phyloP scores from a whole-genome alignment of 2,113 vertebrate genomes.

The Geococcyx californianus region DNA sequence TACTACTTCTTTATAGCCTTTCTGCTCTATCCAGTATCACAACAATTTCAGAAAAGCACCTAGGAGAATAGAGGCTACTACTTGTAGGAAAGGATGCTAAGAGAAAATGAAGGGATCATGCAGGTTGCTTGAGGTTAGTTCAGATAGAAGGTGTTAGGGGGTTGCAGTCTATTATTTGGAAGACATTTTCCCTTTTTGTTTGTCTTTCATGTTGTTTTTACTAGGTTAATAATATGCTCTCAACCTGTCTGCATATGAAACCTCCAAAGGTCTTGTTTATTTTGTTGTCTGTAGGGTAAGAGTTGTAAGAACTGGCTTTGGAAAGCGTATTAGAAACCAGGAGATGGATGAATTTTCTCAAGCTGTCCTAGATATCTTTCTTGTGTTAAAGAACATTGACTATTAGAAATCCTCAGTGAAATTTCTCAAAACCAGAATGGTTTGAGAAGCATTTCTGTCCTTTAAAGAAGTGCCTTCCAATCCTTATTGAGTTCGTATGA shows the following conservation, averaged over 20 bases:
- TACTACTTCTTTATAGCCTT: not conserved
- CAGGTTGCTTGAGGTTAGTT: not conserved
- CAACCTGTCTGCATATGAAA: not conserved
- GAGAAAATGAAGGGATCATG: not conserved
- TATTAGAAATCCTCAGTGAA: not conserved
- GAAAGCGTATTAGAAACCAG: not conserved
- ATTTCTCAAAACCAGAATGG: not conserved
- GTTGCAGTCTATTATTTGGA: not conserved
- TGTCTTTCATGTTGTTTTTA: not conserved
- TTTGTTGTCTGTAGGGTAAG: not conserved
- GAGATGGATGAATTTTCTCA: not conserved
- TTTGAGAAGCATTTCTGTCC: not conserved
- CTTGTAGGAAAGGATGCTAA: not conserved
- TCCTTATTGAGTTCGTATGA: not conserved
- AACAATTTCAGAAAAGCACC: not conserved
- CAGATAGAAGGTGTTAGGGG: not conserved
- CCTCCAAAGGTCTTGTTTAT: not conserved
- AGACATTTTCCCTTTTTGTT: not conserved
- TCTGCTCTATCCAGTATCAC: not conserved
- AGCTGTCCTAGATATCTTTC: not conserved
- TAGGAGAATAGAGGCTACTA: not conserved
- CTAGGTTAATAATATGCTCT: not conserved
- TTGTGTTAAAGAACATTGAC: not conserved
- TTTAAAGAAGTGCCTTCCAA: not conserved
- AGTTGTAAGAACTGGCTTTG: not conserved